These are phyloP conservation scores for Embiotoca jacksoni DNA, from an alignment of 2,113 vertebrate genomes.

Conservation along the genomic window DNA sequence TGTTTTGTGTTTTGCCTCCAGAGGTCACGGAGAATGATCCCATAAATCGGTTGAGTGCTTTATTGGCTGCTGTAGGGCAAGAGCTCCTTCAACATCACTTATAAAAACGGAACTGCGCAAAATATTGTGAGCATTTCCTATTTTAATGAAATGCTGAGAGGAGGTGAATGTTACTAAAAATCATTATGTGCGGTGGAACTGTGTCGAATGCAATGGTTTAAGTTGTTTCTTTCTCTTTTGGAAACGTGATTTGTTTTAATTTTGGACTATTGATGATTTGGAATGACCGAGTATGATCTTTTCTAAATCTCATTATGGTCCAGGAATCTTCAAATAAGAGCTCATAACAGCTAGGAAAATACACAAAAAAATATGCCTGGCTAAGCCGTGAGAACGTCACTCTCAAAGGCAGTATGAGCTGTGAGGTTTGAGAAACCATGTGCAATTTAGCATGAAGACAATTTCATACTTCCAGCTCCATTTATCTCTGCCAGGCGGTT, in stretches of 20 bases:
- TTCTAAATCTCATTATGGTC: slow-evolving; percentile 33
- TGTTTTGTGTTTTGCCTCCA: slow-evolving; percentile 49
- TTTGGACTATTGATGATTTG: slow-evolving; percentile 8
- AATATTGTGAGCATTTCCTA: slow-evolving; percentile 32
- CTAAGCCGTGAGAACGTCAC: slow-evolving; percentile 33
- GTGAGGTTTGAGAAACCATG: slow-evolving; percentile 63
- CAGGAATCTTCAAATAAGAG: slow-evolving; percentile 19
- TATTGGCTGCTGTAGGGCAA: slow-evolving; percentile 54
- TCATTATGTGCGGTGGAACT: slow-evolving; percentile 6
- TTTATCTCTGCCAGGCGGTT: slow-evolving; percentile 52
- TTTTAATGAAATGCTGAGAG: slow-evolving; percentile 19
- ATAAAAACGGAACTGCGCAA: slow-evolving; percentile 22
- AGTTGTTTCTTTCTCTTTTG: slow-evolving; percentile 6
- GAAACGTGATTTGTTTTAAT: slow-evolving; percentile 30
- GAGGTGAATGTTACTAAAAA: background rate
- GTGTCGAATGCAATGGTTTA: slow-evolving; percentile 4
- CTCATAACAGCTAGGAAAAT: slow-evolving; percentile 28
- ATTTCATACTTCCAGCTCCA: slow-evolving; percentile 64
- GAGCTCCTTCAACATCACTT: slow-evolving; percentile 45
- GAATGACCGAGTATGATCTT: background rate
- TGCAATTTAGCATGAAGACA: slow-evolving; percentile 74
- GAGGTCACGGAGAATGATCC: slow-evolving; percentile 49
- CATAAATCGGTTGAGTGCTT: slow-evolving; percentile 59
- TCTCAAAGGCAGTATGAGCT: slow-evolving; percentile 38
- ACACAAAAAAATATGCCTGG: slow-evolving; percentile 42